A percentile compares a stretch with the other conserved stretches of the same genome.
Conservation (phyloP, 1,140 invertebrate species). For the Drosophila kepulauana region DNA sequence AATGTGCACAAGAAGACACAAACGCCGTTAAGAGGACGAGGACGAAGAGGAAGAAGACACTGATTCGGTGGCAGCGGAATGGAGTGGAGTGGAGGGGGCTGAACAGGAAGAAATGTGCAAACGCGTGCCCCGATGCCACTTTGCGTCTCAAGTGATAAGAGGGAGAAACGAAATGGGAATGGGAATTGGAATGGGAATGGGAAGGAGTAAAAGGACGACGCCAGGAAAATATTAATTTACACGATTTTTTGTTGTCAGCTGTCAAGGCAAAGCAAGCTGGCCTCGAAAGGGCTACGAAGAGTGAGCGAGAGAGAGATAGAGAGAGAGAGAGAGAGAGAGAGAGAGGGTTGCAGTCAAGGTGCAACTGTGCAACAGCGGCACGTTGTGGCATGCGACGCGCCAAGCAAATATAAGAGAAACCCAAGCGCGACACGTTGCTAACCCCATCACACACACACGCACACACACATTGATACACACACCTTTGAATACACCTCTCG, state of each 20-base stretch:
- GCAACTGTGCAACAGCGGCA: slow-evolving; percentile 66
- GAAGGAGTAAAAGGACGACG: slow-evolving; percentile 33
- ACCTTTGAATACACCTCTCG: slow-evolving; percentile 32
- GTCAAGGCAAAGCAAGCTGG: slow-evolving; percentile 27
- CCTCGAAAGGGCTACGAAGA: slow-evolving; percentile 48
- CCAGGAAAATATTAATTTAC: slow-evolving; percentile 78
- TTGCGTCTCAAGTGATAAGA: slow-evolving; percentile 61
- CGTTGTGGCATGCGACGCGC: slow-evolving; percentile 47
- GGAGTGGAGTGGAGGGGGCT: background rate
- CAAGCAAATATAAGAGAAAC: slow-evolving; percentile 58
- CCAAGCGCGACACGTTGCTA: slow-evolving; percentile 30
- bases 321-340: slow-evolving; percentile 2
- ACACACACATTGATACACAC: slow-evolving; percentile 20
- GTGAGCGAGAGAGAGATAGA: background rate
- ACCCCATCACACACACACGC: slow-evolving; percentile 55
- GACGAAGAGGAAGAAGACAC: background rate
- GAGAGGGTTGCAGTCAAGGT: slow-evolving; percentile 51
- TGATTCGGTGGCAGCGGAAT: slow-evolving; percentile 3
- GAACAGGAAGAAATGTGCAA: slow-evolving; percentile 68
- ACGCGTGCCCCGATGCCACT: slow-evolving; percentile 57
- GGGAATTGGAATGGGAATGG: background rate
- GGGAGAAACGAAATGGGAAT: background rate
- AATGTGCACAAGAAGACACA: slow-evolving; percentile 21
- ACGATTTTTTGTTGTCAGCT: slow-evolving; percentile 63
- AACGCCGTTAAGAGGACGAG: slow-evolving; percentile 24